Evolutionary conservation across 2,888 invertebrate species (phyloP).

Genomic region (Epinotia brunnichana): DNA sequence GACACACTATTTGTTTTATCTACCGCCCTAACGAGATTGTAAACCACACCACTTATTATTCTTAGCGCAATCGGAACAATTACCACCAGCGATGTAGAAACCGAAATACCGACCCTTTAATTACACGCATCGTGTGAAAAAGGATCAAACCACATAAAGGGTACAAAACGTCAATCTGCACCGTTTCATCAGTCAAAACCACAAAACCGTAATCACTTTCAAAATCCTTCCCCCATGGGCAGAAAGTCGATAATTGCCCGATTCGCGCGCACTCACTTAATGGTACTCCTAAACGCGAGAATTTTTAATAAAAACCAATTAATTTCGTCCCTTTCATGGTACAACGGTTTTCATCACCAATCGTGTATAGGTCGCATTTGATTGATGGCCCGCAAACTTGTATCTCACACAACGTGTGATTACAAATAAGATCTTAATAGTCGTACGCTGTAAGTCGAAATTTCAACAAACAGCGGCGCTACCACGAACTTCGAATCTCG

Average conservation of each 20-base stretch:
- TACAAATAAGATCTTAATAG: neutral
- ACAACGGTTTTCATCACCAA: conserved; percentile 28
- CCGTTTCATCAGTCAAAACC: conserved; percentile 27
- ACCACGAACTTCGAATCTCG: too few relatives aligned
- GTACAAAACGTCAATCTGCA: conserved; percentile 22
- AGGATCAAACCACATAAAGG: conserved; percentile 15
- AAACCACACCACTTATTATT: neutral
- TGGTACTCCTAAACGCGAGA: conserved; percentile 18
- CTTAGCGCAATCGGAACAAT: neutral
- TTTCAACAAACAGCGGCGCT: neutral
- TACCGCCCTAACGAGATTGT: neutral
- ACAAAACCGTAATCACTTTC: neutral
- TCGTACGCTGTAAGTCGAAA: neutral
- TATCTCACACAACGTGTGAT: neutral
- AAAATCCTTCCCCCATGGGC: neutral
- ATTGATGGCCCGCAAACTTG: neutral
- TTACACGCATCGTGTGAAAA: conserved; percentile 24
- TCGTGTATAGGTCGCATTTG: conserved; percentile 10
- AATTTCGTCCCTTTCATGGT: conserved; percentile 34
- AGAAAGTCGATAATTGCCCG: conserved; percentile 2
- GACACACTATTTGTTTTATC: too few relatives aligned
- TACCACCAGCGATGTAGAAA: conserved; percentile 1
- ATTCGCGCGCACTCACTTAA: neutral
- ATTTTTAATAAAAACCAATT: conserved; percentile 42
- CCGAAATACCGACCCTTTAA: conserved; percentile 4